Base-by-base conservation (phyloP, 2,797 vertebrate genomes). In the Falco peregrinus region DNA sequence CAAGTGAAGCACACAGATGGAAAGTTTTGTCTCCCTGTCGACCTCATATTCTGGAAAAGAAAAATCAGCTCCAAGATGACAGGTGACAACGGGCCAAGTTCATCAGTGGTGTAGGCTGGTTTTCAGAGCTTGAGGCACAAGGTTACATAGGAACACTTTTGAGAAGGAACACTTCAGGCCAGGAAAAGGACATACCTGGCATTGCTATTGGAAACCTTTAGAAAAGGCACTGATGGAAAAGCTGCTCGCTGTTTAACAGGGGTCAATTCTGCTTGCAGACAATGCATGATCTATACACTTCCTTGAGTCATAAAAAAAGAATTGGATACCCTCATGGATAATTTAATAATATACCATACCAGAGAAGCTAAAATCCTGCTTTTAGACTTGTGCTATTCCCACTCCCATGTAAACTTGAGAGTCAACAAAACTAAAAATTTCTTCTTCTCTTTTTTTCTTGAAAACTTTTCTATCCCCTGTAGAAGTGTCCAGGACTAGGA, bases 61-160 rank as follows among this genome's bases (percentile, higher is more conserved):
- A 96, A 94, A 96, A 95, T 87, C 85, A 95, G 67, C 63, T 96
- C 93, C 95, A 91, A 91, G 92, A 96, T 87, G 87, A 97, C 88
- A 96, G 86, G 67, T 64, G 96, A 96, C 54, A 71, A 67, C n/a
- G 39, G 78, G 86, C 90, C 93, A 74, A 90, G 76, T 84, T 89
- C 84, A 81, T 75, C 69, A 76, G 76, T 25, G 48, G 56, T 3
- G 12, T 14, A 89, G 87, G 84, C 75, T 70, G 89, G 35, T 47
- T 83, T 83, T 68, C 84, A 67, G 69, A 88, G 90, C 70, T 59
- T 37, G 74, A 94, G 77, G 81, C 76, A 90, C 11, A 8, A 76
- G 77, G 31, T n/a, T 50, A 43, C 33, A 22, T 3, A 68, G 87
- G 82, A 90, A 88, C 18, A 48, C 41, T n/a, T 65, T 67, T 69